Evolutionary conservation across 2,113 vertebrate species (phyloP).

Genomic region (Mirounga angustirostris): DNA sequence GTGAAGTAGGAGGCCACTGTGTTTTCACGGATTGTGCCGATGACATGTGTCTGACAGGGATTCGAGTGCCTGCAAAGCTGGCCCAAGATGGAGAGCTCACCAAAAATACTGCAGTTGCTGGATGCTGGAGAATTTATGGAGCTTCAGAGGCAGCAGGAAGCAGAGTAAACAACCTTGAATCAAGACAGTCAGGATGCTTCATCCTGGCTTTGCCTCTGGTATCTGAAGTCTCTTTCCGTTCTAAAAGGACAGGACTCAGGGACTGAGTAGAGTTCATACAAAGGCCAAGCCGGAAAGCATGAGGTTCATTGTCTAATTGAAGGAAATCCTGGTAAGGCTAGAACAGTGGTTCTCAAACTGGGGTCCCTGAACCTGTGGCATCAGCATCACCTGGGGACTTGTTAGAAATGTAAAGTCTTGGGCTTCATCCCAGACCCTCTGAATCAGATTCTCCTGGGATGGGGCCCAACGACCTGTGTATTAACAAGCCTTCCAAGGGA

Average conservation of each 20-base stretch:
- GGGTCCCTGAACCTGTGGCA: neutral
- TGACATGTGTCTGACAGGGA: conserved; percentile 63
- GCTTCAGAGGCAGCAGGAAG: neutral
- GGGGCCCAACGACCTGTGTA: neutral
- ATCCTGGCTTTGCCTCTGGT: neutral
- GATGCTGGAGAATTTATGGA: neutral
- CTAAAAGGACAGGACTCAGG: neutral
- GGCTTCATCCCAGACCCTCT: neutral
- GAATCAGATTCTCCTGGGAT: neutral
- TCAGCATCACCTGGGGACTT: neutral
- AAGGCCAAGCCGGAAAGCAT: neutral
- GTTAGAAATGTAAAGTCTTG: neutral
- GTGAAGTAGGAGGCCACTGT: conserved; percentile 56
- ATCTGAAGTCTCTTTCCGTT: conserved; percentile 6
- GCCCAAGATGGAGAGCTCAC: neutral
- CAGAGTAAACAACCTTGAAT: conserved; percentile 9
- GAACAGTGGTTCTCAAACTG: neutral
- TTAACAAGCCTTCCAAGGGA: neutral
- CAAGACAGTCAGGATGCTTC: neutral
- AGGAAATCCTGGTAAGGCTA: neutral
- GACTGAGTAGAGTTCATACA: neutral
- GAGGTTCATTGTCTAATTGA: neutral
- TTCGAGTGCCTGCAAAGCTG: conserved; percentile 14
- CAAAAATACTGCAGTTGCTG: conserved; percentile 61
- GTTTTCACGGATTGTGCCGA: conserved; percentile 28